A percentile compares a stretch with the other conserved stretches of the same genome.
phyloP scores from a whole-genome alignment of 2,113 vertebrate species.

The Oryzias javanicus region DNA sequence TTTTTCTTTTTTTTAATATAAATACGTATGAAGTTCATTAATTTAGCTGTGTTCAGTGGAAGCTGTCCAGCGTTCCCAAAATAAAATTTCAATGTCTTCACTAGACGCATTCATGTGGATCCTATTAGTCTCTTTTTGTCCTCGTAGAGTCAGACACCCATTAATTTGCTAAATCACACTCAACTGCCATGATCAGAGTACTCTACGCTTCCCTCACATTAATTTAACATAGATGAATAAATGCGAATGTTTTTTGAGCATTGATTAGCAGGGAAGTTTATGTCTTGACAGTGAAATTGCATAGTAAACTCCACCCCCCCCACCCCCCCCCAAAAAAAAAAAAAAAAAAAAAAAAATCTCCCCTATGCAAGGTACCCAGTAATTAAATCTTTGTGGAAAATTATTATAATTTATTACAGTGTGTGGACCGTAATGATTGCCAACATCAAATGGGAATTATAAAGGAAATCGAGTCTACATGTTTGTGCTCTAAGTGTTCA shows the following conservation, averaged over 20 bases:
- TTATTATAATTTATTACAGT: constrained; percentile 99
- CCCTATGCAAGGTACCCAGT: constrained; percentile 92
- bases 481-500: constrained; percentile 80
- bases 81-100: constrained; percentile 67
- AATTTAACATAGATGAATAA: constrained; percentile 99
- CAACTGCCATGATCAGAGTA: constrained; percentile 92
- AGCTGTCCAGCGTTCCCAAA: constrained; percentile 51
- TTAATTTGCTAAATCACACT: constrained; percentile 97
- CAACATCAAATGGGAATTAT: constrained; percentile 96
- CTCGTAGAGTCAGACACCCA: constrained; percentile 89
- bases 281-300: constrained; percentile 99
- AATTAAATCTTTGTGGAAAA: constrained; percentile 98
- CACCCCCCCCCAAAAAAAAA: too few species aligned
- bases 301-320: constrained; percentile 78
- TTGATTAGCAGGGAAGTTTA: constrained; percentile 95
- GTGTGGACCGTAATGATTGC: constrained; percentile 96
- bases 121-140: constrained; percentile 88
- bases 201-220: constrained; percentile 92
- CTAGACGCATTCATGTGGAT: constrained; percentile 70
- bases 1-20: too few species aligned
- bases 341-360: constrained; percentile 87
- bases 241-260: constrained; percentile 95
- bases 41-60: constrained; percentile 1
- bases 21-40: too few species aligned
- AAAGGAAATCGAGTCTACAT: constrained; percentile 90